Evolutionary conservation across 2,888 invertebrate genomes (phyloP), one percentile per base, ranked within the genome.

Genomic region (Zele albiditarsus): DNA sequence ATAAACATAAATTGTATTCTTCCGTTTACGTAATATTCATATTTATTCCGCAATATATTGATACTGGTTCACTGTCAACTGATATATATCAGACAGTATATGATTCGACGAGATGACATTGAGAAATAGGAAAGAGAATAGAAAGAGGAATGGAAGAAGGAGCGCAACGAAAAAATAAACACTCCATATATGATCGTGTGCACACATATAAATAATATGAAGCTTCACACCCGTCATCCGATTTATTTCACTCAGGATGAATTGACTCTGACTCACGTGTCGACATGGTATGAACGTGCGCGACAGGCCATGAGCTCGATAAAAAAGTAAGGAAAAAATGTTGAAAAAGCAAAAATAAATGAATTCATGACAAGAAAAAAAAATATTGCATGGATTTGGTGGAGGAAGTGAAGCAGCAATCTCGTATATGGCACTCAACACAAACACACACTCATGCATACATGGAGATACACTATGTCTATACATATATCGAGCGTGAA

Each of bases 181-280:
- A 20, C 23, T n/a, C 2, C 20, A 53, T 53, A 5, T 23, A 10
- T 23, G n/a, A 8, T 2, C 2, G n/a, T 20, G 3, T 53, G 20
- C 8, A 23, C 10, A 23, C 53, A 20, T 14, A n/a, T n/a, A 46
- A n/a, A 46, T n/a, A 46, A 46, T n/a, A 53, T 53, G 53, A 53
- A 53, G 53, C 8, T 53, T 53, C n/a, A 20, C 20, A 53, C 53
- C 8, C 53, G 53, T 53, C 53, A 53, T 53, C 10, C 53, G 53
- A 53, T 53, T 53, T 53, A 53, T 53, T 53, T 53, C 53, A 53
- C 53, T 53, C 53, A 53, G 53, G 20, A 20, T 53, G 53, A 23
- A 20, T 53, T 53, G 53, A 53, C 53, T 20, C 20, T 53, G 53
- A 53, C 20, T 53, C 53, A 53, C 20, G 20, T 53, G 53, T 53